These are phyloP conservation scores for Dipodomys stephensi DNA, from an alignment of 2,113 vertebrate genomes.

Conservation along the genomic window DNA sequence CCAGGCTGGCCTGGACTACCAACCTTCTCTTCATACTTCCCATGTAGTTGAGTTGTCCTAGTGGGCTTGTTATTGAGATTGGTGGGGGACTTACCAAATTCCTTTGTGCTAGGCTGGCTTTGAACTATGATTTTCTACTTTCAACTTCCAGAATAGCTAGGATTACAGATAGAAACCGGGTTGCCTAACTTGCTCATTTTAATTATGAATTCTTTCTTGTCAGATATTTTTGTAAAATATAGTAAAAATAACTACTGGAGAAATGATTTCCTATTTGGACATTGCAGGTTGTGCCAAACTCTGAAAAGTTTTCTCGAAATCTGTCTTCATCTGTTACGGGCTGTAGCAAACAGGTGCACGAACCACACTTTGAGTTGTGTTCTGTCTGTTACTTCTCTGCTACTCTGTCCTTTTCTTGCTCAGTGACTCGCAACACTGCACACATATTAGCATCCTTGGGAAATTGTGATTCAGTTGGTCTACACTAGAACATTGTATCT, in stretches of 20 bases:
- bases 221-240: not conserved
- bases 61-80: too few relatives aligned
- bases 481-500: too few relatives aligned
- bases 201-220: not conserved
- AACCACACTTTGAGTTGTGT: not conserved
- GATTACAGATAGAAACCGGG: too few relatives aligned
- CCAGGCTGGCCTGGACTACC: too few relatives aligned
- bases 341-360: accelerated
- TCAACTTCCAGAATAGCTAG: too few relatives aligned
- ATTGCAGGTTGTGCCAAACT: not conserved
- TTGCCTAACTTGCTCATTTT: not conserved
- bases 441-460: not conserved
- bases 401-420: accelerated
- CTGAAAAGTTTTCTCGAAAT: not conserved
- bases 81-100: too few relatives aligned
- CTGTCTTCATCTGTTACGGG: not conserved
- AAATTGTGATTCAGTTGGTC: not conserved
- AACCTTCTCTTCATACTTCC: too few relatives aligned
- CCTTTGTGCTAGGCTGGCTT: too few relatives aligned
- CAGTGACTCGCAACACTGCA: accelerated
- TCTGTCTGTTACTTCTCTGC: not conserved
- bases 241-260: not conserved
- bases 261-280: not conserved
- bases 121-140: too few relatives aligned
- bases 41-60: too few relatives aligned